Percentiles rank a stretch among this genome's conserved stretches.
phyloP scores from a whole-genome alignment of 1,140 invertebrate species.

The Lepidurus couesii region DNA sequence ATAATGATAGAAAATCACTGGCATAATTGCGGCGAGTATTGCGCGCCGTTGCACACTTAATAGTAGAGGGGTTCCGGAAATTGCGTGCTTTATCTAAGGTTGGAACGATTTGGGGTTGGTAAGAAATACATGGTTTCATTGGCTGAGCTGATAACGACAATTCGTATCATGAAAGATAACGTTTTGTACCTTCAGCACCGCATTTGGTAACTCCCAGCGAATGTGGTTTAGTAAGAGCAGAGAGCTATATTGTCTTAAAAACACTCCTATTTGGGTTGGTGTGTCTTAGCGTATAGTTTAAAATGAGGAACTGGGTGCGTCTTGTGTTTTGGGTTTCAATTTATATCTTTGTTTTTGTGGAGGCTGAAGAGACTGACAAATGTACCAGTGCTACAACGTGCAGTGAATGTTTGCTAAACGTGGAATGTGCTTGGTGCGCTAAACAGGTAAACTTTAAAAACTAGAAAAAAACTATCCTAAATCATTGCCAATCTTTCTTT shows the following conservation, averaged over 20 bases:
- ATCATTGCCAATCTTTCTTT: neutral
- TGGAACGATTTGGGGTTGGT: neutral
- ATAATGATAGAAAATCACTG: neutral
- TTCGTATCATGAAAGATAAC: neutral
- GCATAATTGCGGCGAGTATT: neutral
- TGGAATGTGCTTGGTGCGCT: constrained; percentile 32
- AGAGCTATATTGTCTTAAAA: neutral
- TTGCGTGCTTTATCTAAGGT: neutral
- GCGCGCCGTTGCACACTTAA: neutral
- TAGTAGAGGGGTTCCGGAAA: neutral
- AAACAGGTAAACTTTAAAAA: constrained; percentile 2
- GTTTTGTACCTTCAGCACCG: neutral
- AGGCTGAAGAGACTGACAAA: neutral
- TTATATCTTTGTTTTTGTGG: neutral
- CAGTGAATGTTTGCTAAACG: constrained; percentile 30
- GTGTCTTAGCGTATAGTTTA: neutral
- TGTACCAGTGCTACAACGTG: constrained; percentile 4
- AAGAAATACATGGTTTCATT: neutral
- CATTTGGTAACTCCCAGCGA: neutral
- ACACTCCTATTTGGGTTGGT: too few relatives aligned
- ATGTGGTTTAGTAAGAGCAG: neutral
- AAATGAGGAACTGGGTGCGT: neutral
- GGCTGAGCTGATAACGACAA: neutral
- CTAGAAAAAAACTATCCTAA: neutral
- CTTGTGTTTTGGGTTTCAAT: neutral